Evolutionary conservation across 2,797 vertebrate genomes (phyloP), one percentile per base, ranked within the genome.

Genomic region (Champsocephalus esox): DNA sequence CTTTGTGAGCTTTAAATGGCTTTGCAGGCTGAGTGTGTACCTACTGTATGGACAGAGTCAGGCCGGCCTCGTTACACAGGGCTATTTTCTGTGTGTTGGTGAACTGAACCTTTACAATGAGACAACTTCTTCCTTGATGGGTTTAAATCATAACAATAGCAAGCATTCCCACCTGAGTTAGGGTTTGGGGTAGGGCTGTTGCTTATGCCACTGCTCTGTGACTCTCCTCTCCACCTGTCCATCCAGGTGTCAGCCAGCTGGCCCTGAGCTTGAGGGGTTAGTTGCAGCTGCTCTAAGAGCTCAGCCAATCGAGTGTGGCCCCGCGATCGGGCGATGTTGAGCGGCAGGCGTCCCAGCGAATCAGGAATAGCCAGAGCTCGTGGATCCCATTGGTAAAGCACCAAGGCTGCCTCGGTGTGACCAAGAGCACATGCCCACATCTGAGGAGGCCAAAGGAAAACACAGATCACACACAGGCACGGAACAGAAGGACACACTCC

Each of bases 371-470:
- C 97, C 90, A 99, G 94, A 80, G 98, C 98, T 84, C 98, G 93
- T 1, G 95, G 95, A 91, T 99, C 98, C 98, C 98, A 99, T 91
- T 99, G 98, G 88, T 99, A 99, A 48, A 99, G 95, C 80, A 99
- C 97, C 10, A 99, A 83, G 0, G 98, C 98, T 2, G 98, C 97
- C 44, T 99, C 98, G 45, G 96, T 93, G 81, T 99, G 98, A 52
- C 98, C 98, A 44, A 99, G 91, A 75, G 98, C 98, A 34, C 98
- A 99, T 0, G 98, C 98, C 98, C 98, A 99, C 98, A 99, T 99
- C 98, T 99, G 62, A 19, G n/a, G 65, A 70, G 32, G 52, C 28
- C 28, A 63, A 67, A 45, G 17, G 12, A 60, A 71, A 55, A 80
- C n/a, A 71, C 14, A 75, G 32, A n/a, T 83, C 34, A 80, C 13